These are phyloP conservation scores for Lepidocyrtoides sp. DNA, from an alignment of 2,888 invertebrate species.

Conservation along the genomic window DNA sequence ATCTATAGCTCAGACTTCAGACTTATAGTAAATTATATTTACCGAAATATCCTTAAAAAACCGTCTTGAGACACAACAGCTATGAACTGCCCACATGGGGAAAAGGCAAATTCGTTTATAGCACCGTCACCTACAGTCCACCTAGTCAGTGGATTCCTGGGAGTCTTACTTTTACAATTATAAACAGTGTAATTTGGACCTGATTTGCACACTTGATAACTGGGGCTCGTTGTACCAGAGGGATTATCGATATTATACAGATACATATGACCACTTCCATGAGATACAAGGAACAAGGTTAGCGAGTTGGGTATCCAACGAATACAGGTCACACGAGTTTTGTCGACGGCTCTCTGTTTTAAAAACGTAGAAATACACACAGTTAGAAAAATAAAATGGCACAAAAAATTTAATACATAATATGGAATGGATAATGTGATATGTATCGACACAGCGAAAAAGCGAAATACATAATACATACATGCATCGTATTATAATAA, in stretches of 20 bases:
- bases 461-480: too few relatives aligned
- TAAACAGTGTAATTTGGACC: slow-evolving; percentile 98
- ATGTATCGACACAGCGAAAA: too few relatives aligned
- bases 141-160: slow-evolving; percentile 97
- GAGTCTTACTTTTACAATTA: slow-evolving; percentile 98
- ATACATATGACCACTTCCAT: slow-evolving; percentile 98
- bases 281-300: slow-evolving; percentile 97
- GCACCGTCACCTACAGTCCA: slow-evolving; percentile 95
- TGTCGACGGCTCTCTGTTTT: slow-evolving; percentile 96
- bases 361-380: too few relatives aligned
- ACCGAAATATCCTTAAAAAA: slow-evolving; percentile 92
- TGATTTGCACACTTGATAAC: slow-evolving; percentile 92
- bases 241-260: slow-evolving; percentile 98
- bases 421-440: too few relatives aligned
- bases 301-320: slow-evolving; percentile 98
- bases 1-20: too few relatives aligned
- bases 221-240: slow-evolving; percentile 96
- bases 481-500: too few relatives aligned
- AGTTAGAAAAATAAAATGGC: slow-evolving; percentile 45
- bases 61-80: slow-evolving; percentile 98
- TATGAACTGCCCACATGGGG: slow-evolving; percentile 96
- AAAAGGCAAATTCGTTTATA: slow-evolving; percentile 99
- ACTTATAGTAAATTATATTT: too few relatives aligned
- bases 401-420: too few relatives aligned
- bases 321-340: slow-evolving; percentile 98